Evolutionary conservation across 30 jellyfish, hydroid and myxozoan genomes (phyloP).

Genomic region (Turritopsis rubra): DNA sequence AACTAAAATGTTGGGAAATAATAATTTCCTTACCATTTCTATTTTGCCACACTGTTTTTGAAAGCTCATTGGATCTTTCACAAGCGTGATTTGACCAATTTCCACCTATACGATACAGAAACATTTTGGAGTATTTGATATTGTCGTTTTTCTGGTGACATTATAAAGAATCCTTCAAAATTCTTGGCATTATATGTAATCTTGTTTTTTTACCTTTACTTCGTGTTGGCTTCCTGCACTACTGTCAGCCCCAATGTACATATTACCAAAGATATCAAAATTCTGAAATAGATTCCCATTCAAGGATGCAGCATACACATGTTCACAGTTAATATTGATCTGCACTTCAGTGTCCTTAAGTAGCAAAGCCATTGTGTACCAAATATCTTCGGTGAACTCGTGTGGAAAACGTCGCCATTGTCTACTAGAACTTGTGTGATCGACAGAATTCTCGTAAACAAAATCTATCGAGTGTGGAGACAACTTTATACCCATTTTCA

Average conservation of each 20-base stretch:
- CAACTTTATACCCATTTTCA: constrained; percentile 70
- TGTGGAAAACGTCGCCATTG: constrained; percentile 44
- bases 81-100: constrained; percentile 8
- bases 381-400: constrained; percentile 42
- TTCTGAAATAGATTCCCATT: constrained; percentile 16
- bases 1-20: too few relatives aligned
- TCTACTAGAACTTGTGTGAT: constrained; percentile 13
- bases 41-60: constrained; percentile 21
- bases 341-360: constrained; percentile 31
- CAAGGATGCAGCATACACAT: constrained; percentile 41
- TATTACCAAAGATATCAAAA: constrained; percentile 76
- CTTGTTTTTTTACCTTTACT: not conserved
- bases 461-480: constrained; percentile 50
- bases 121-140: not conserved
- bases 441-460: constrained; percentile 45
- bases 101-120: constrained; percentile 2
- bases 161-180: not conserved
- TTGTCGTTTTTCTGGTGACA: not conserved
- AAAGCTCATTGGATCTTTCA: not conserved
- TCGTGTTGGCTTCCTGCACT: constrained; percentile 49
- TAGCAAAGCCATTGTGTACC: constrained; percentile 70
- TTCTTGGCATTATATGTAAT: not conserved
- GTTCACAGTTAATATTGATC: constrained; percentile 48
- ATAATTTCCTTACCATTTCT: not conserved
- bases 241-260: constrained; percentile 81